phyloP scores from a whole-genome alignment of 2,888 invertebrate genomes.

The Zygaena filipendulae region DNA sequence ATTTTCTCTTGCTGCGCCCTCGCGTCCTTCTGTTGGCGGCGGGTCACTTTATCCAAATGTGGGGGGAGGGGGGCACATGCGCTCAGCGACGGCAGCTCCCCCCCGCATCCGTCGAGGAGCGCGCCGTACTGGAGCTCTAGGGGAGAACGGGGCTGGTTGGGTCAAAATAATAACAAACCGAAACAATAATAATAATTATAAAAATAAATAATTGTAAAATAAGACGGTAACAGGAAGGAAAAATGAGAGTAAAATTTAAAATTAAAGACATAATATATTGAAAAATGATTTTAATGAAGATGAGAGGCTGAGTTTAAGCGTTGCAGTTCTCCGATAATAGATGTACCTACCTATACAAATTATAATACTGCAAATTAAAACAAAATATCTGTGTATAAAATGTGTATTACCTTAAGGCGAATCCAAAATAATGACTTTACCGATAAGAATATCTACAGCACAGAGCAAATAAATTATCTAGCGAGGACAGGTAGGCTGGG shows the following conservation, averaged over 20 bases:
- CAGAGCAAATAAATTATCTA: too few relatives aligned
- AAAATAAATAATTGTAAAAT: conserved; percentile 15
- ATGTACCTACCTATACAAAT: too few relatives aligned
- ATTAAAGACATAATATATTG: too few relatives aligned
- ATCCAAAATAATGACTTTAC: too few relatives aligned
- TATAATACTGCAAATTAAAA: too few relatives aligned
- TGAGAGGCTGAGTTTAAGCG: too few relatives aligned
- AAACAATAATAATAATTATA: conserved; percentile 18
- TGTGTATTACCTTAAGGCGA: conserved; percentile 1
- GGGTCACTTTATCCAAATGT: conserved; percentile 71
- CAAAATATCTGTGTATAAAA: too few relatives aligned
- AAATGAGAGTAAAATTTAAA: too few relatives aligned
- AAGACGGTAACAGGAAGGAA: conserved; percentile 11
- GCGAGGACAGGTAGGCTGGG: too few relatives aligned
- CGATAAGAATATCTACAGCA: too few relatives aligned
- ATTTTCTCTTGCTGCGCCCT: conserved; percentile 79
- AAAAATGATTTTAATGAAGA: too few relatives aligned
- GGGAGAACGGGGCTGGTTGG: conserved; percentile 21
- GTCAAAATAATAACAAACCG: conserved; percentile 25
- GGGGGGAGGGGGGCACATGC: conserved; percentile 61
- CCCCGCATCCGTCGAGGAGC: conserved; percentile 64
- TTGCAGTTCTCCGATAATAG: too few relatives aligned
- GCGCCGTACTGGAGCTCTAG: conserved; percentile 70
- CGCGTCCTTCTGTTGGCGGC: conserved; percentile 69
- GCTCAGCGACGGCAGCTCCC: conserved; percentile 60